phyloP scores from a whole-genome alignment of 2,888 invertebrate genomes.

The Camptogramma bilineatum region DNA sequence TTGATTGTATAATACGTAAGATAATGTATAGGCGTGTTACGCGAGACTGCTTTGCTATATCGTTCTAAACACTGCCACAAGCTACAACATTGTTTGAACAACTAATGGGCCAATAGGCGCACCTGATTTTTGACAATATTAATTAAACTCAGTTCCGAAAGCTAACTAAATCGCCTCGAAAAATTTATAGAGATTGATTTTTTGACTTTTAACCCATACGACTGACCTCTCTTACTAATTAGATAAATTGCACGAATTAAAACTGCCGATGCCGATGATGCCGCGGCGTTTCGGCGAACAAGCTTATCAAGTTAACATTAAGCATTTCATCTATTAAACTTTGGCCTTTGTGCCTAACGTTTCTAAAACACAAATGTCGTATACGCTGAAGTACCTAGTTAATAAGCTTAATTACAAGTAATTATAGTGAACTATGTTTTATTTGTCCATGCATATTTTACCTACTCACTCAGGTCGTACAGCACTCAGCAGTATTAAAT shows the following conservation, averaged over 20 bases:
- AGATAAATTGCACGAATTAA: slow-evolving; percentile 16
- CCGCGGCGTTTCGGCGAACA: slow-evolving; percentile 20
- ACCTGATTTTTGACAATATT: slow-evolving; percentile 64
- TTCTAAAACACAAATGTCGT: background rate
- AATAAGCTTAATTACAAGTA: slow-evolving; percentile 7
- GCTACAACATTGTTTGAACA: slow-evolving; percentile 65
- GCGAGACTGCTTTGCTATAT: slow-evolving; percentile 7
- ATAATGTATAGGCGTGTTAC: background rate
- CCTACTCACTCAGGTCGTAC: background rate
- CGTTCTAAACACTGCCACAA: slow-evolving; percentile 53
- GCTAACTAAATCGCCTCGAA: slow-evolving; percentile 5
- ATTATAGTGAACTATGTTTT: slow-evolving; percentile 3
- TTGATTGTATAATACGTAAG: background rate
- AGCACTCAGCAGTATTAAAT: slow-evolving; percentile 71
- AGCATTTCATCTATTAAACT: background rate
- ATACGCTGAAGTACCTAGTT: background rate
- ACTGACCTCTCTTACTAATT: slow-evolving; percentile 36
- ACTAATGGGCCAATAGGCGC: slow-evolving; percentile 69
- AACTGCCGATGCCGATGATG: slow-evolving; percentile 12
- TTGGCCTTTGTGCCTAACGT: background rate
- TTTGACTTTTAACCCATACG: slow-evolving; percentile 23
- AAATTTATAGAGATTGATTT: slow-evolving; percentile 13
- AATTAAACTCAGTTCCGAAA: slow-evolving; percentile 51
- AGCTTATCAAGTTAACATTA: slow-evolving; percentile 26
- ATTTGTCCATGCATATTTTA: slow-evolving; percentile 7